A percentile compares a stretch with the other conserved stretches of the same genome.
phyloP scores from a whole-genome alignment of 2,113 vertebrate genomes.

The Phaethon lepturus region DNA sequence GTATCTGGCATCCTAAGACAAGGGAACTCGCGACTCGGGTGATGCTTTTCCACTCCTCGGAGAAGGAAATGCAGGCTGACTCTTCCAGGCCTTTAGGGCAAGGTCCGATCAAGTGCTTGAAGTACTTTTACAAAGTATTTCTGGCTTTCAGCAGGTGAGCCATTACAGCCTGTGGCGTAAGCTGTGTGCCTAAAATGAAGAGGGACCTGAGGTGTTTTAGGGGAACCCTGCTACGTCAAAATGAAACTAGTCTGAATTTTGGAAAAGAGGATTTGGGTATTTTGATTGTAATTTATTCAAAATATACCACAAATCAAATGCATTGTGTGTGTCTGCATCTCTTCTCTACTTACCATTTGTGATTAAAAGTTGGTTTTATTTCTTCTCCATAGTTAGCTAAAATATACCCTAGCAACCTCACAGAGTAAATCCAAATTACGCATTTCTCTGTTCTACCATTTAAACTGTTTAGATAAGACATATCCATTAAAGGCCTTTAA shows the following conservation, averaged over 20 bases:
- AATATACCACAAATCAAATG: neutral
- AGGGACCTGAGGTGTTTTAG: rapidly evolving
- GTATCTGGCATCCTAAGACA: neutral
- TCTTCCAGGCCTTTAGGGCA: neutral
- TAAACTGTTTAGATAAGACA: constrained; percentile 61
- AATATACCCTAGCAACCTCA: constrained; percentile 18
- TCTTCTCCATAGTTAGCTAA: neutral
- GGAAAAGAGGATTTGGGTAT: neutral
- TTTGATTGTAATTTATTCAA: neutral
- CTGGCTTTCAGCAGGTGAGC: neutral
- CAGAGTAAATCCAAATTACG: constrained; percentile 13
- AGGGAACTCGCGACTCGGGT: neutral
- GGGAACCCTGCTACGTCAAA: neutral
- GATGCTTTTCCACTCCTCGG: neutral
- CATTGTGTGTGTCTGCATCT: neutral
- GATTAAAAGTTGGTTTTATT: neutral
- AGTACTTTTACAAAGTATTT: neutral
- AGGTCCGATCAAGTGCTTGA: neutral
- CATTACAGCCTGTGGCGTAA: rapidly evolving
- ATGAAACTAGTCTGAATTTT: neutral
- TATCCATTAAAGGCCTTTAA: constrained; percentile 50
- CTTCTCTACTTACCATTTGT: neutral
- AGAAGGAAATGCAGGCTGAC: neutral
- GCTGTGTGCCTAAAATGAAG: neutral
- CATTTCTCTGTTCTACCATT: constrained; percentile 39